phyloP scores from a whole-genome alignment of 2,797 vertebrate genomes.

The Ceryle rudis region DNA sequence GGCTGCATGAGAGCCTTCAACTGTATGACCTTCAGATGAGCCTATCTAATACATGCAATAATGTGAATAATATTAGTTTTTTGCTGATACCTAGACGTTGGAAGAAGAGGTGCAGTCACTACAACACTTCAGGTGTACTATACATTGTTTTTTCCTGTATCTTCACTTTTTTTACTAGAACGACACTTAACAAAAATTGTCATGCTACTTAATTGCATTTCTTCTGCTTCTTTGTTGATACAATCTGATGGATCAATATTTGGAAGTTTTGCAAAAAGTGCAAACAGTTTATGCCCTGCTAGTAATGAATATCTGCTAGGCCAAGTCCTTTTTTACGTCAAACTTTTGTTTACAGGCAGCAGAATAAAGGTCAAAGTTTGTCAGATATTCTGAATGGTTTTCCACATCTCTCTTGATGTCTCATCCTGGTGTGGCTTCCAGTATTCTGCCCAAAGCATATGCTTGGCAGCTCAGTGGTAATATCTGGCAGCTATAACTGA shows the following conservation, averaged over 20 bases:
- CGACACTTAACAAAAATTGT: not conserved
- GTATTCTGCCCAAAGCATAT: not conserved
- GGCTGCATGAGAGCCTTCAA: not conserved
- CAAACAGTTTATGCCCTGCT: not conserved
- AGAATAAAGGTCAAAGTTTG: not conserved
- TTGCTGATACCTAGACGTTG: not conserved
- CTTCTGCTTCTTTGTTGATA: not conserved
- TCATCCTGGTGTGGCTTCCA: not conserved
- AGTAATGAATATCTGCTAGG: not conserved
- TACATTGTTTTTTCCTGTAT: not conserved
- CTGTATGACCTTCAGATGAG: not conserved
- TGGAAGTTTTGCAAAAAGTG: not conserved
- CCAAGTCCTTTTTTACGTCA: not conserved
- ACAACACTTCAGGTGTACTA: not conserved
- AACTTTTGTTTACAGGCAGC: not conserved
- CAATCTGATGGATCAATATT: not conserved
- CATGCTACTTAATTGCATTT: not conserved
- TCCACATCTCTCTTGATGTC: not conserved
- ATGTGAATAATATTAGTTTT: not conserved
- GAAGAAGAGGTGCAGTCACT: not conserved
- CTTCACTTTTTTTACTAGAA: not conserved
- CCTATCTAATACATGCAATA: not conserved
- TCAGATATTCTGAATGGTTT: not conserved
- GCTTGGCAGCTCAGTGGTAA: not conserved
- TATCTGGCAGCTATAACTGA: not conserved